Evolutionary conservation across 2,797 vertebrate species (phyloP), one percentile per base, ranked within the genome.

Genomic region (Rallus crepitans): DNA sequence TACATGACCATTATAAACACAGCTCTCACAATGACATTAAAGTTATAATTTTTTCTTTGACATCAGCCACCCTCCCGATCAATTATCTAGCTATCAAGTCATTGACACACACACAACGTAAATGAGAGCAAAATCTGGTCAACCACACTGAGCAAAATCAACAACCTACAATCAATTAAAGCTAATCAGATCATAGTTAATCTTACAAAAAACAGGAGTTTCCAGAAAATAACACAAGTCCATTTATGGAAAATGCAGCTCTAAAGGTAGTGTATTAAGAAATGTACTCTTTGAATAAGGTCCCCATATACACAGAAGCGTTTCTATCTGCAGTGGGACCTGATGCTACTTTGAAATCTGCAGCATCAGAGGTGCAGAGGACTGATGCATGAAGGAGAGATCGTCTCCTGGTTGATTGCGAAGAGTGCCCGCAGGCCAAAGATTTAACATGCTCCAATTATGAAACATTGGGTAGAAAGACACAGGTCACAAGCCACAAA

Each of bases 401-500:
- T 1, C 15, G 45, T 35, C 33, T 95, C 28, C 63, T 77, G 40
- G 59, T 5, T 90, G 70, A 59, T 6, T 72, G 31, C 65, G 93
- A 77, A 80, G 82, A 68, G 31, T 70, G 65, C 84, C 92, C 11
- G 7, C 55, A 73, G 71, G 59, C 53, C 47, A 83, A 69, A 66
- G 82, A 96, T 93, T 92, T 91, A 83, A 68, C 75, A 72, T 65
- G 60, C 84, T 89, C 82, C 75, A 91, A 8, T 91, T 96, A 89
- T 23, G 40, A 96, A 95, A 87, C 50, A 56, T 3, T 57, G 64
- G 69, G 25, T 84, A 76, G 69, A 79, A 96, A 89, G 76, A 64
- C 25, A 53, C 4, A 65, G 77, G 82, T 79, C 93, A 52, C 30
- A 53, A 78, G 47, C 53, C 48, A 60, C 35, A 20, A 25, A 40